These are phyloP conservation scores for Lingula anatina DNA, from an alignment of 2,888 invertebrate species.

Conservation along the genomic window DNA sequence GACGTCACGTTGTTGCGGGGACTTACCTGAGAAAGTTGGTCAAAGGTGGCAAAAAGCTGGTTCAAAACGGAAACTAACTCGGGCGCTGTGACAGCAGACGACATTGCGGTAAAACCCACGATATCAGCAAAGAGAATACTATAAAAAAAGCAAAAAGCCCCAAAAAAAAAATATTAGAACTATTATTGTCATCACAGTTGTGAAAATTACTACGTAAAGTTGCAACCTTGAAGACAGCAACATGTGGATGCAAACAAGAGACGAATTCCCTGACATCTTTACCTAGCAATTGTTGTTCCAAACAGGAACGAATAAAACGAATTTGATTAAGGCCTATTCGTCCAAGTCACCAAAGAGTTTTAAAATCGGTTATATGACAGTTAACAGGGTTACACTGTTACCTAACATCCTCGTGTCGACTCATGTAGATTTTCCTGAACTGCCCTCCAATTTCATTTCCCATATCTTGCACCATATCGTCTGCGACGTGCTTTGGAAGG, in stretches of 20 bases:
- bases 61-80: constrained; percentile 91
- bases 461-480: constrained; percentile 88
- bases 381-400: constrained; percentile 6
- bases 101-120: constrained; percentile 93
- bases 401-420: constrained; percentile 84
- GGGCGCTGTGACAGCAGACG: constrained; percentile 68
- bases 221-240: no score
- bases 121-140: constrained; percentile 96
- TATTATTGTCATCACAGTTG: not conserved
- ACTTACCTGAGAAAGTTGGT: constrained; percentile 68
- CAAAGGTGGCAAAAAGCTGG: constrained; percentile 89
- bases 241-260: not conserved
- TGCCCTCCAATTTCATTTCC: constrained; percentile 77
- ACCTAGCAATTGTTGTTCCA: not conserved
- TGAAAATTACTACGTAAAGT: no score
- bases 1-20: no score
- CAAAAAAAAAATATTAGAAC: constrained; percentile 15
- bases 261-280: not conserved
- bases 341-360: no score
- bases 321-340: no score
- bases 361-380: no score
- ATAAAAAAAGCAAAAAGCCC: constrained; percentile 15
- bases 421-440: constrained; percentile 97
- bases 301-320: no score
- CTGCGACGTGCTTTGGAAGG: constrained; percentile 89